These are phyloP conservation scores for Formicarius rufipectus DNA, from an alignment of 2,113 vertebrate genomes.

Conservation along the genomic window DNA sequence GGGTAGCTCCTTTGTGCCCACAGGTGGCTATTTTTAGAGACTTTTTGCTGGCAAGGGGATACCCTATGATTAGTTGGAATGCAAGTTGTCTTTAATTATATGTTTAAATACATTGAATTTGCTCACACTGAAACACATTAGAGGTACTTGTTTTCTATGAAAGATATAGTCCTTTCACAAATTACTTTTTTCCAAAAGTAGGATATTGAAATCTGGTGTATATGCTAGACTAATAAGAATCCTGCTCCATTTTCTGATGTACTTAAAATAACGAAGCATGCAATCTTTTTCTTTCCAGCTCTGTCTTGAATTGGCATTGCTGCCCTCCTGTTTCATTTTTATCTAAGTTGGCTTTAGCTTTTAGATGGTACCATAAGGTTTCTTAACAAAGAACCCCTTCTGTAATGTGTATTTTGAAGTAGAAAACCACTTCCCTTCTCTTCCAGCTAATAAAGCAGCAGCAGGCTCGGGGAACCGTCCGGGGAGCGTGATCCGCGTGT, in stretches of 20 bases:
- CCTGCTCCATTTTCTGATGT: slow-evolving; percentile 79
- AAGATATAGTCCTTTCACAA: slow-evolving; percentile 1
- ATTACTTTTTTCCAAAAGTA: slow-evolving; percentile 22
- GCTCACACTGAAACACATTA: neutral
- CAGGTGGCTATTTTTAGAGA: neutral
- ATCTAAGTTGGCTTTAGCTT: slow-evolving; percentile 80
- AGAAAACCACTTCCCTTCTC: slow-evolving; percentile 49
- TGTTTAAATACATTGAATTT: slow-evolving; percentile 3
- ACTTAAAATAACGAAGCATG: slow-evolving; percentile 80
- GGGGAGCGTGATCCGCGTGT: slow-evolving; percentile 88
- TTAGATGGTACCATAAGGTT: slow-evolving; percentile 75
- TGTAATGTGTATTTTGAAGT: slow-evolving; percentile 13
- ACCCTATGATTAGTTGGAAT: slow-evolving; percentile 20
- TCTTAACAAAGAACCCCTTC: slow-evolving; percentile 63
- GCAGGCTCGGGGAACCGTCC: slow-evolving; percentile 81
- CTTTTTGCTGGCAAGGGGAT: slow-evolving; percentile 1
- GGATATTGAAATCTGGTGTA: slow-evolving; percentile 54
- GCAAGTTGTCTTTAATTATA: slow-evolving; percentile 8
- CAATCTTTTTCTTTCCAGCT: slow-evolving; percentile 75
- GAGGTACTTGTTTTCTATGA: neutral
- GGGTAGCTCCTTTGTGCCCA: slow-evolving; percentile 18
- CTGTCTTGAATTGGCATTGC: slow-evolving; percentile 79
- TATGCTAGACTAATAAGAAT: slow-evolving; percentile 82
- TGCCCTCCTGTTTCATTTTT: slow-evolving; percentile 73
- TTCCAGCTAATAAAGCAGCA: slow-evolving; percentile 82